Conservation (phyloP, 2,113 vertebrate genomes). For the Paramormyrops kingsleyae region DNA sequence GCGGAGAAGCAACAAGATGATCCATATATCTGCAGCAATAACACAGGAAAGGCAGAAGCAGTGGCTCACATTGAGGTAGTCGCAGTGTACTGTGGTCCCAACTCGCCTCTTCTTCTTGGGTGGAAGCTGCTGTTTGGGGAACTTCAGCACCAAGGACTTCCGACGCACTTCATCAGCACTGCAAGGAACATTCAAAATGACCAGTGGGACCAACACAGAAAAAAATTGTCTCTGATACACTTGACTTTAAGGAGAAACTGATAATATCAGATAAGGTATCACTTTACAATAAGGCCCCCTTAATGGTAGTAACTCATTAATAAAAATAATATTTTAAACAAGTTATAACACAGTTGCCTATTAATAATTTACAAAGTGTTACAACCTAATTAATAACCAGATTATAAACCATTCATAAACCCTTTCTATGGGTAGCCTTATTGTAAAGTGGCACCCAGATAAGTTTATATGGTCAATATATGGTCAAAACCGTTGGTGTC, state of each 20-base stretch:
- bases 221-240: not conserved
- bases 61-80: conserved; percentile 88
- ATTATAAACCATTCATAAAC: too few relatives aligned
- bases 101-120: conserved; percentile 92
- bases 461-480: too few relatives aligned
- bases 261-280: not conserved
- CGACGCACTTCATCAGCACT: conserved; percentile 95
- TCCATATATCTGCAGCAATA: not conserved
- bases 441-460: too few relatives aligned
- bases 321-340: too few relatives aligned
- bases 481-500: not conserved
- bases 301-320: too few relatives aligned
- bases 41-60: too few relatives aligned
- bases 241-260: not conserved
- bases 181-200: not conserved
- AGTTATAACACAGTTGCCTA: too few relatives aligned
- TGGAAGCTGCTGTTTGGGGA: conserved; percentile 94
- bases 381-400: too few relatives aligned
- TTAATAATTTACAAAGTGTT: too few relatives aligned
- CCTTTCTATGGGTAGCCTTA: too few relatives aligned
- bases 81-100: conserved; percentile 88
- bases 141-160: conserved; percentile 95
- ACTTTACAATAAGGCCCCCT: not conserved
- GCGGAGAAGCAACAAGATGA: not conserved
- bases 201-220: not conserved